Percentiles rank a stretch among this genome's conserved stretches.
These are phyloP conservation scores for Herminia tarsipennalis DNA, from an alignment of 2,888 invertebrate species.

Conservation along the genomic window DNA sequence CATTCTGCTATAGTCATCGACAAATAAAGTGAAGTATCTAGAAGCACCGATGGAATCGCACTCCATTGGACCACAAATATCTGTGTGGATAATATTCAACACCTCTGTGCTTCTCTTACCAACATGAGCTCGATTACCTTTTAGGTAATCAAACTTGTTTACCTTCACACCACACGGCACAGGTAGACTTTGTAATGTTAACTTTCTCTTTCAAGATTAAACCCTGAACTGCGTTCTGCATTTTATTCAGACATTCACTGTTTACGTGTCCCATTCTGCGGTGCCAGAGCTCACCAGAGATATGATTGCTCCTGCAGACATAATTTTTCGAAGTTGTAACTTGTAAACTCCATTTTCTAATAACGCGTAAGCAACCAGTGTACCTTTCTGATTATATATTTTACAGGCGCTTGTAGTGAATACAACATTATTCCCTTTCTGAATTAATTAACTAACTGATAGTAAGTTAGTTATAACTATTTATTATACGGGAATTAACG, in stretches of 20 bases:
- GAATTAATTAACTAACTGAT: no score
- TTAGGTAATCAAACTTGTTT: constrained; percentile 46
- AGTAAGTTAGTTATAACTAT: no score
- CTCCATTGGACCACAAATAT: constrained; percentile 26
- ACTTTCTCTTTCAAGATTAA: no score
- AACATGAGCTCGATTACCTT: constrained; percentile 13
- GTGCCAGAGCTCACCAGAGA: constrained; percentile 13
- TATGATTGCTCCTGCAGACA: constrained; percentile 10
- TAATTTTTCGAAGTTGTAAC: constrained; percentile 12
- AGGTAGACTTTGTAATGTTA: constrained; percentile 2
- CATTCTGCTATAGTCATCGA: constrained; percentile 27
- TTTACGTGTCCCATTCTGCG: no score
- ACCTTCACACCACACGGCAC: constrained; percentile 37
- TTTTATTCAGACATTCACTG: no score
- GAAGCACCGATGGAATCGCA: constrained; percentile 13
- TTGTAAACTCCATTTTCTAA: constrained; percentile 29
- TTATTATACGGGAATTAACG: no score
- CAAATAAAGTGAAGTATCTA: constrained; percentile 23
- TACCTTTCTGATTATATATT: constrained; percentile 7
- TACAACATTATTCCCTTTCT: no score
- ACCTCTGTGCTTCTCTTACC: constrained; percentile 28
- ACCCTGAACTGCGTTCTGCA: no score
- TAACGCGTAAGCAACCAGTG: constrained; percentile 11
- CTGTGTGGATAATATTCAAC: constrained; percentile 21
- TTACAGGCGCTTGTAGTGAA: neutral